phyloP scores from a whole-genome alignment of 2,113 vertebrate genomes.

The Sterna hirundo region DNA sequence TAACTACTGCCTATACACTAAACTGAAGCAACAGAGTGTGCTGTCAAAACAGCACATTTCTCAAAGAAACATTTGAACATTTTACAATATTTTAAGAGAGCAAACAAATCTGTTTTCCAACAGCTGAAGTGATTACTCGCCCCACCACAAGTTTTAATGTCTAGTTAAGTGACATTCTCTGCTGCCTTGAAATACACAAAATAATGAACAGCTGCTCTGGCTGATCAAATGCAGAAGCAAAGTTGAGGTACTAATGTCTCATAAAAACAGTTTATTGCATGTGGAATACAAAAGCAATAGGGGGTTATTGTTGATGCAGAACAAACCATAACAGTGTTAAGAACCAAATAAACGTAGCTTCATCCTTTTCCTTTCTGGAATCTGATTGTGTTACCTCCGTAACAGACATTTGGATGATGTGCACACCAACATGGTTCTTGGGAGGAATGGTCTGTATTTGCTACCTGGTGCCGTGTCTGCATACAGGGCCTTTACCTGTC shows the following conservation, averaged over 20 bases:
- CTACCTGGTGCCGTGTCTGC: not conserved
- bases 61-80: conserved; percentile 23
- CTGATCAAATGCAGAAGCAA: conserved; percentile 51
- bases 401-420: not conserved
- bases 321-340: not conserved
- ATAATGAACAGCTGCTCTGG: conserved; percentile 41
- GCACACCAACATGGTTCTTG: not conserved
- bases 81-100: conserved; percentile 23
- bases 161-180: conserved; percentile 43
- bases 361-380: not conserved
- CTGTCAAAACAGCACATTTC: not conserved
- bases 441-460: not conserved
- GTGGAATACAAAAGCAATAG: not conserved
- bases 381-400: not conserved
- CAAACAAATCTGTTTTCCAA: conserved; percentile 35
- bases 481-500: not conserved
- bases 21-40: not conserved
- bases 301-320: not conserved
- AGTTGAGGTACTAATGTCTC: not conserved
- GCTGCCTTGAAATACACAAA: conserved; percentile 33
- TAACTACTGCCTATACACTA: not conserved
- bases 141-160: conserved; percentile 14
- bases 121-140: not conserved
- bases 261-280: not conserved
- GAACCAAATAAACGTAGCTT: not conserved